Evolutionary conservation across 1,140 invertebrate genomes (phyloP).

Genomic region (Drosophila nikananu): DNA sequence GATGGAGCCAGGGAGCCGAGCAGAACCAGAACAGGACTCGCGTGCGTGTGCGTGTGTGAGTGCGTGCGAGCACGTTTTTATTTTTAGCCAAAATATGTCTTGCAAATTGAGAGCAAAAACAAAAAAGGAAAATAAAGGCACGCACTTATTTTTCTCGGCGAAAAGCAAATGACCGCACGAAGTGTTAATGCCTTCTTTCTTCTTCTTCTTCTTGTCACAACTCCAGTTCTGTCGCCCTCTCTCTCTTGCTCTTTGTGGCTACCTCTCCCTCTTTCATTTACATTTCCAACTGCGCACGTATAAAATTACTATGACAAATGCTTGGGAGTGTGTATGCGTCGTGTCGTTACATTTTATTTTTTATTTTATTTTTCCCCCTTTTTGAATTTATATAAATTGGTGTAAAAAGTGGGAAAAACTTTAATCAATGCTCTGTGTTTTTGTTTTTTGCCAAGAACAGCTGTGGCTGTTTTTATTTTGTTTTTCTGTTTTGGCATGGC

Average conservation of each 20-base stretch:
- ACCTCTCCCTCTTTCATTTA: slow-evolving; percentile 54
- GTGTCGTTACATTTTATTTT: slow-evolving; percentile 45
- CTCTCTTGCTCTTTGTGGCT: slow-evolving; percentile 6
- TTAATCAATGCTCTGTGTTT: slow-evolving; percentile 28
- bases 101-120: slow-evolving; percentile 73
- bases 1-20: slow-evolving; percentile 8
- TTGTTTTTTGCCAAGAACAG: slow-evolving; percentile 5
- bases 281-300: slow-evolving; percentile 79
- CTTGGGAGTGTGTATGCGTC: slow-evolving; percentile 2
- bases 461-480: slow-evolving; percentile 50
- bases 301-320: slow-evolving; percentile 68
- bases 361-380: slow-evolving; percentile 17
- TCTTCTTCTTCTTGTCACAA: slow-evolving; percentile 26
- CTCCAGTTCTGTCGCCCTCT: slow-evolving; percentile 31
- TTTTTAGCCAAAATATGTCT: slow-evolving; percentile 75
- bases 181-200: slow-evolving; percentile 62
- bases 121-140: slow-evolving; percentile 31
- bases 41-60: slow-evolving; percentile 10
- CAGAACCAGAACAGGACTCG: slow-evolving; percentile 57
- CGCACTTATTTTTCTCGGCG: slow-evolving; percentile 26
- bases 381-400: slow-evolving; percentile 46
- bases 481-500: slow-evolving; percentile 23
- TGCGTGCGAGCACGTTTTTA: slow-evolving; percentile 62
- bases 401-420: slow-evolving; percentile 18
- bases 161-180: slow-evolving; percentile 79